Base-by-base conservation (phyloP, 37 sponge, comb jelly and placozoan genomes). In the Beroe ovata region DNA sequence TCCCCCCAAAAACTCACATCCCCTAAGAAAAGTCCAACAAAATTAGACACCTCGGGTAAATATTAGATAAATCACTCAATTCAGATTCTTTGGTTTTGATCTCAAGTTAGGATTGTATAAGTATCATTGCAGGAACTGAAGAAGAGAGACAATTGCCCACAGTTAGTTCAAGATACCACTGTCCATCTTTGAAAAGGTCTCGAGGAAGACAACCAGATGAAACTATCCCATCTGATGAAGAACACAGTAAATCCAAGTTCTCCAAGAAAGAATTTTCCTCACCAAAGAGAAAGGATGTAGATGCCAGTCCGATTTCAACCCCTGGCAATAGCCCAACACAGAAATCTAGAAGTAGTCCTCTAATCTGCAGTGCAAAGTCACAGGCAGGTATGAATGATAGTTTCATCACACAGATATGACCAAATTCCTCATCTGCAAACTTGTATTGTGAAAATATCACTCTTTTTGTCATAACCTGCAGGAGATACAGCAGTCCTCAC, bases 101-200 rank as follows among this genome's bases (percentile, higher is more conserved):
- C n/a, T n/a, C n/a, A n/a, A n/a, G n/a, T n/a, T n/a, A n/a, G n/a
- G n/a, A n/a, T n/a, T n/a, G n/a, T n/a, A n/a, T n/a, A n/a, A n/a
- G n/a, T n/a, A n/a, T n/a, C n/a, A n/a, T n/a, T n/a, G n/a, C n/a
- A n/a, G n/a, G n/a, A n/a, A n/a, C n/a, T n/a, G n/a, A n/a, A n/a
- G n/a, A n/a, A n/a, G 84, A n/a, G 25, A 77, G 84, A 77, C 54
- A 77, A 54, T 26, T 77, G 0, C 84, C 84, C 6, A 77, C 84
- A 19, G 84, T 77, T 4, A 77, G 84, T 36, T 77, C 84, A 21
- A 42, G 84, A 14, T 77, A 77, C 41, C 84, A 77, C 23, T 25
- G 84, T 42, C 84, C 84, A 26, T 77, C 84, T 40, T 20, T 77
- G 54, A 77, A 77, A 25, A 1, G 84, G 21, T 42, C 42, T 14